These are phyloP conservation scores for Galleria mellonella DNA, from an alignment of 1,140 invertebrate species.

Conservation along the genomic window DNA sequence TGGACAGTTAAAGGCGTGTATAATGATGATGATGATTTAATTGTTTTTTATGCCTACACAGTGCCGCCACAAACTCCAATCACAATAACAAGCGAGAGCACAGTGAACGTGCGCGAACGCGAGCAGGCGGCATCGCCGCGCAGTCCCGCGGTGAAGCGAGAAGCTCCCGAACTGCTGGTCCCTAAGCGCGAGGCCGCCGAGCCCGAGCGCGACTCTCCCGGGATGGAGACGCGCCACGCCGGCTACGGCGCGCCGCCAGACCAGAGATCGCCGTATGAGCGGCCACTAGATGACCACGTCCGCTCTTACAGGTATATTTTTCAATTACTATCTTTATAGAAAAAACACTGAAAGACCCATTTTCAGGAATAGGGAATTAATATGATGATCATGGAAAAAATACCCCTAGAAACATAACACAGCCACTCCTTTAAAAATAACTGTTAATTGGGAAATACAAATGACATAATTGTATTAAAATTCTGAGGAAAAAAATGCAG, in stretches of 20 bases:
- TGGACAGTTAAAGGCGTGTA: too few species aligned
- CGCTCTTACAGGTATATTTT: slow-evolving; percentile 70
- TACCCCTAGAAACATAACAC: too few species aligned
- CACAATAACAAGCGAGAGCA: slow-evolving; percentile 51
- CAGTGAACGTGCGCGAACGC: slow-evolving; percentile 63
- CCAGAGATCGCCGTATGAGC: slow-evolving; percentile 80
- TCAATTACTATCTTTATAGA: neutral
- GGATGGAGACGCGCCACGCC: slow-evolving; percentile 79
- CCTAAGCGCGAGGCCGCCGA: slow-evolving; percentile 78
- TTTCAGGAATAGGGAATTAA: too few species aligned
- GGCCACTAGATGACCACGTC: slow-evolving; percentile 77
- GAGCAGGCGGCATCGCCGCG: slow-evolving; percentile 77
- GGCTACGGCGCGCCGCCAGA: slow-evolving; percentile 75
- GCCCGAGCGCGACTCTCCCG: slow-evolving; percentile 82
- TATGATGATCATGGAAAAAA: too few species aligned
- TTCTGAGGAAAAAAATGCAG: too few species aligned
- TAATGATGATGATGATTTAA: too few species aligned
- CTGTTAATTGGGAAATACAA: too few species aligned
- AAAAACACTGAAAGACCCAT: too few species aligned
- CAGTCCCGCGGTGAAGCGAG: slow-evolving; percentile 73
- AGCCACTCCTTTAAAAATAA: too few species aligned
- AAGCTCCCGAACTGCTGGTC: slow-evolving; percentile 77
- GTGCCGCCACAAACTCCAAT: slow-evolving; percentile 20
- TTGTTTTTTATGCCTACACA: neutral
- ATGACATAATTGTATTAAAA: too few species aligned